A percentile compares a stretch with the other conserved stretches of the same genome.
Evolutionary conservation across 2,888 invertebrate species (phyloP).

Genomic region (Cenopis cana): DNA sequence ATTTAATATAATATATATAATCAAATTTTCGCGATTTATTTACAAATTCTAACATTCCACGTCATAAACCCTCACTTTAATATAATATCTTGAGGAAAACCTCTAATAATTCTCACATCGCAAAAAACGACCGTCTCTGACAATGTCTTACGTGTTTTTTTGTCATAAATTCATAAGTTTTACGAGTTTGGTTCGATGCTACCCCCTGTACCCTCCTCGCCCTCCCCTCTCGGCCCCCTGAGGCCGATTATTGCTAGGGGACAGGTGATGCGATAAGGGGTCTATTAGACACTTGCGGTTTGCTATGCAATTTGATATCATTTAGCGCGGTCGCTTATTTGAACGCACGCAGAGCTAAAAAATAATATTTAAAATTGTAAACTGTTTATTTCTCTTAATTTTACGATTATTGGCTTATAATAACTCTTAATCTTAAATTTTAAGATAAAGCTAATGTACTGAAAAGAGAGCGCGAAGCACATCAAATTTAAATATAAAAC

Average conservation of each 20-base stretch:
- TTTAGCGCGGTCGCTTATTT: background rate
- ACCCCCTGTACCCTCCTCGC: background rate
- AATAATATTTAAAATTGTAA: no score
- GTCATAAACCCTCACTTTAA: background rate
- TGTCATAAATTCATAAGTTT: conserved; percentile 43
- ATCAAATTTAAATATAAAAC: background rate
- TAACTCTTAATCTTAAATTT: no score
- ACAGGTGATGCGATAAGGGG: conserved; percentile 32
- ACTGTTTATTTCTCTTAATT: no score
- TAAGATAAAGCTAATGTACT: no score
- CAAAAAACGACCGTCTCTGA: conserved; percentile 20
- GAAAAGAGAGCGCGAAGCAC: background rate
- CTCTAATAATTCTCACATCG: conserved; percentile 14
- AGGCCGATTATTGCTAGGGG: conserved; percentile 35
- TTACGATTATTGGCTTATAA: no score
- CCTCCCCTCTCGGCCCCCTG: conserved; percentile 7
- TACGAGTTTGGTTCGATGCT: conserved; percentile 28
- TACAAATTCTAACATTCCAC: background rate
- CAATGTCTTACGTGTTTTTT: conserved; percentile 34
- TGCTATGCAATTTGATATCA: conserved; percentile 14
- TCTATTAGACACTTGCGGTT: background rate
- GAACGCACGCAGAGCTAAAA: no score
- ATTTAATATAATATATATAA: no score
- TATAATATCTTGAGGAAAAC: conserved; percentile 6
- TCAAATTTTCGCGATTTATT: background rate